A percentile compares a stretch with the other conserved stretches of the same genome.
Conservation (phyloP, 23 tunicate genomes). For the Aplidium turbinatum region DNA sequence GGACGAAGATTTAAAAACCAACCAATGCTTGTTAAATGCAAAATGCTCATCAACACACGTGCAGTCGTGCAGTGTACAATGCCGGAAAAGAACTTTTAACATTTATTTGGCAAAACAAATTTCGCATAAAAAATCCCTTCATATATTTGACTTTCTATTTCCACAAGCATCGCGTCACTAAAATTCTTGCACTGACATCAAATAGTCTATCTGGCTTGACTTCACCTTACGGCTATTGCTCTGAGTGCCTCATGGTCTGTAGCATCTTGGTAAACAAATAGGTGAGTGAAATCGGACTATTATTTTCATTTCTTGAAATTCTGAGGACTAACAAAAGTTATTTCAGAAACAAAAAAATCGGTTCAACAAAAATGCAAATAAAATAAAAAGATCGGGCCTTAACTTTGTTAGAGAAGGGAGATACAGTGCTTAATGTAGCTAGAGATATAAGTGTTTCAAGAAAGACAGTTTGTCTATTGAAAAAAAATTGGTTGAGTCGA, state of each 20-base stretch:
- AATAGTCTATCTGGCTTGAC: constrained; percentile 14
- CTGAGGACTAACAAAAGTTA: constrained; percentile 17
- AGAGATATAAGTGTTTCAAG: constrained; percentile 30
- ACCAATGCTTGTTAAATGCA: no score
- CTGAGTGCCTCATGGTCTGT: constrained; percentile 2
- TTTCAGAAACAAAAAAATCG: constrained; percentile 4
- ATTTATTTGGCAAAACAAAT: no score
- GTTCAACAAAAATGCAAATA: constrained; percentile 24
- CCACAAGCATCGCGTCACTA: constrained; percentile 19
- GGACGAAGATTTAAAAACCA: no score
- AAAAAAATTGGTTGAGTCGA: background rate
- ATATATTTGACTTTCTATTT: constrained; percentile 9
- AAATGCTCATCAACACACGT: no score
- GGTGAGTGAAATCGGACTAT: constrained; percentile 3
- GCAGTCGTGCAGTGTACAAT: no score
- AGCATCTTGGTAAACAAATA: constrained; percentile 3
- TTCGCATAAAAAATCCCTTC: constrained; percentile 8
- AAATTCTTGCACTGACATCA: background rate
- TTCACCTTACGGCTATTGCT: background rate
- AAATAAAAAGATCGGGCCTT: constrained; percentile 20
- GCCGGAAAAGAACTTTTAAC: no score
- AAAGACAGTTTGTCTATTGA: constrained; percentile 7
- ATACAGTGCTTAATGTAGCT: constrained; percentile 33
- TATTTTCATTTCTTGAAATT: constrained; percentile 16
- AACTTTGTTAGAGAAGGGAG: constrained; percentile 23